A percentile compares a stretch with the other conserved stretches of the same genome.
These are phyloP conservation scores for Psylliodes chrysocephalus DNA, from an alignment of 2,888 invertebrate genomes.

Conservation along the genomic window DNA sequence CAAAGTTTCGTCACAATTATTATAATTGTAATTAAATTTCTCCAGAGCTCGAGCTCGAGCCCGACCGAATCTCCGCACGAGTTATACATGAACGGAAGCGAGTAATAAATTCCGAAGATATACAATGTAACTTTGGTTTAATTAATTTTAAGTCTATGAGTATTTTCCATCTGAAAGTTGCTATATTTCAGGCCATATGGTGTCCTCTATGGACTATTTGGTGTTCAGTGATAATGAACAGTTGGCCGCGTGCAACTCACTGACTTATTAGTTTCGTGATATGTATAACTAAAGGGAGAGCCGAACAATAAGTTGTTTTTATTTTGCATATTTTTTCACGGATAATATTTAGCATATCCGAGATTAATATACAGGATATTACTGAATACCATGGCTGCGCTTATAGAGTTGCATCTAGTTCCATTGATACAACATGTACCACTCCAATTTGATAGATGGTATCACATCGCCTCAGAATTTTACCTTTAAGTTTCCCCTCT, in stretches of 20 bases:
- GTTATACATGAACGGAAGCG: slow-evolving; percentile 26
- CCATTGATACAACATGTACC: too few species aligned
- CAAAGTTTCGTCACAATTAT: slow-evolving; percentile 29
- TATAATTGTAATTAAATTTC: slow-evolving; percentile 39
- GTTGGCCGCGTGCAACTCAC: slow-evolving; percentile 48
- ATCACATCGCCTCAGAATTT: too few species aligned
- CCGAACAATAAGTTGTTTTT: neutral
- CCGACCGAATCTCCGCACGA: slow-evolving; percentile 5
- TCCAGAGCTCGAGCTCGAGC: slow-evolving; percentile 6
- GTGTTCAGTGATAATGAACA: slow-evolving; percentile 53
- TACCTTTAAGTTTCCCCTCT: too few species aligned
- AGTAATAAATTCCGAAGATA: slow-evolving; percentile 38
- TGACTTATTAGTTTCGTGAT: slow-evolving; percentile 45
- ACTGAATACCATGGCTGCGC: too few species aligned
- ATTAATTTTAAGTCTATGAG: slow-evolving; percentile 45
- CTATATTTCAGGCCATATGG: slow-evolving; percentile 48
- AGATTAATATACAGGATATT: too few species aligned
- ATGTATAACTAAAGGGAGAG: slow-evolving; percentile 25
- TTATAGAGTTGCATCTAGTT: too few species aligned
- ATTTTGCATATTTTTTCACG: too few species aligned
- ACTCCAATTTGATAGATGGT: too few species aligned
- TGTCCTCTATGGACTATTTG: slow-evolving; percentile 47
- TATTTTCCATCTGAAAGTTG: slow-evolving; percentile 42
- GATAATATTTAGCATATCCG: too few species aligned
- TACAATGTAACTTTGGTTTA: slow-evolving; percentile 43